Base-by-base conservation (phyloP, 2,888 invertebrate species). In the Drosophila barbarae region DNA sequence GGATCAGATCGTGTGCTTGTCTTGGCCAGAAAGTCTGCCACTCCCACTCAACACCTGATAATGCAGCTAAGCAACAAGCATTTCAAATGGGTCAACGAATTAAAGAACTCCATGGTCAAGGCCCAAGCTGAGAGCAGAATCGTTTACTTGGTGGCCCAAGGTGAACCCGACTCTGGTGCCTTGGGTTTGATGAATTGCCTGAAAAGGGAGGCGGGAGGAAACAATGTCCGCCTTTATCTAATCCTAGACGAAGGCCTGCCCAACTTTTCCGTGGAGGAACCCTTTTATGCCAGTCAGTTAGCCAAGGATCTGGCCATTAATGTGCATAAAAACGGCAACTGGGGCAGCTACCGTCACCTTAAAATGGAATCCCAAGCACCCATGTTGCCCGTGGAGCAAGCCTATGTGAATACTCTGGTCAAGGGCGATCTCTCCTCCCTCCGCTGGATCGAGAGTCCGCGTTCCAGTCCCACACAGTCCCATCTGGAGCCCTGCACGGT, bases 361-460 rank as follows among this genome's bases (percentile, higher is more conserved):
- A 91, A 90, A 66, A 89, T 95, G 60, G 92, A 93, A 71, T 61
- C 82, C 2, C 85, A 88, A 44, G 72, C 83, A 0, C 85, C 87
- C 5, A 80, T 90, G 74, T 71, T 92, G 35, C 92, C 93, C 88
- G 95, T 96, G 55, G 95, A 97, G 87, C 96, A 98, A 90, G 98
- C 98, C 3, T 98, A 96, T 90, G 95, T 99, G 53, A 98, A 99
- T 90, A 95, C 97, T 2, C 89, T 97, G 76, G 94, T 94, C n/a
- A 93, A 98, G 86, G 99, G 99, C 57, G 99, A 99, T 91, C 92
- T 99, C 73, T 93, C 98, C 30, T 98, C 95, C 79, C 92, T 97
- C 73, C 93, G 93, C 84, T 99, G 96, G 98, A 96, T 98, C 86
- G 98, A 96, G 91, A 96, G 96, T 66, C 95, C 94, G 36, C 91